Evolutionary conservation across 2,797 vertebrate species (phyloP).

Genomic region (Sparidentex hasta): DNA sequence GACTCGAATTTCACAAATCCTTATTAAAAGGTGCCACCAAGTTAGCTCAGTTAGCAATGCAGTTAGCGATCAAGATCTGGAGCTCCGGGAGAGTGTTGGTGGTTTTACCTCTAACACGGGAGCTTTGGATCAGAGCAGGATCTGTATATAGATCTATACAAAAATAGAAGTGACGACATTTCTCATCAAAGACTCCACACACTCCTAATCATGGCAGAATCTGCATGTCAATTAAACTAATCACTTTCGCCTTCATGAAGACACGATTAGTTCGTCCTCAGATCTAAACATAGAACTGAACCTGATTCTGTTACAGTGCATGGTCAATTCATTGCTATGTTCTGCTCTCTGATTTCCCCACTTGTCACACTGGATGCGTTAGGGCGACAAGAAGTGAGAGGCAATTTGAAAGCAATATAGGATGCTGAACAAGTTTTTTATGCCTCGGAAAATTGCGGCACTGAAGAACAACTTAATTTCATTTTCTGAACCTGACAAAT

Average conservation of each 20-base stretch:
- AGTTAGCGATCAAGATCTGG: too few relatives aligned
- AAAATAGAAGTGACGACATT: conserved; percentile 16
- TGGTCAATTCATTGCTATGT: neutral
- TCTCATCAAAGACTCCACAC: neutral
- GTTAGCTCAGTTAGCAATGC: too few relatives aligned
- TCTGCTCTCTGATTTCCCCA: neutral
- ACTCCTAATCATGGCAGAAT: conserved; percentile 5
- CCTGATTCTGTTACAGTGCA: conserved; percentile 10
- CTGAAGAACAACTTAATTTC: neutral
- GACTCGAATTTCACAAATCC: too few relatives aligned
- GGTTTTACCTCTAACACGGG: too few relatives aligned
- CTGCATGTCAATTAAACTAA: neutral
- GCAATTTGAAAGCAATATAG: conserved; percentile 6
- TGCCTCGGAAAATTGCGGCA: neutral
- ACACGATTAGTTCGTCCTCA: conserved; percentile 1
- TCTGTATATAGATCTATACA: too few relatives aligned
- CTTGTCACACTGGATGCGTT: neutral
- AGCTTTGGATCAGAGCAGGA: too few relatives aligned
- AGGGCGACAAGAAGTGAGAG: neutral
- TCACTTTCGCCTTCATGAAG: conserved; percentile 7
- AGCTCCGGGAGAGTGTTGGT: too few relatives aligned
- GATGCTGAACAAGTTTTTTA: neutral
- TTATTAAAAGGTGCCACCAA: too few relatives aligned
- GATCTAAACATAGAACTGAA: conserved; percentile 5
- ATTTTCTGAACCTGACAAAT: neutral